Evolutionary conservation across 2,797 vertebrate species (phyloP).

Genomic region (Distichodus sexfasciatus): DNA sequence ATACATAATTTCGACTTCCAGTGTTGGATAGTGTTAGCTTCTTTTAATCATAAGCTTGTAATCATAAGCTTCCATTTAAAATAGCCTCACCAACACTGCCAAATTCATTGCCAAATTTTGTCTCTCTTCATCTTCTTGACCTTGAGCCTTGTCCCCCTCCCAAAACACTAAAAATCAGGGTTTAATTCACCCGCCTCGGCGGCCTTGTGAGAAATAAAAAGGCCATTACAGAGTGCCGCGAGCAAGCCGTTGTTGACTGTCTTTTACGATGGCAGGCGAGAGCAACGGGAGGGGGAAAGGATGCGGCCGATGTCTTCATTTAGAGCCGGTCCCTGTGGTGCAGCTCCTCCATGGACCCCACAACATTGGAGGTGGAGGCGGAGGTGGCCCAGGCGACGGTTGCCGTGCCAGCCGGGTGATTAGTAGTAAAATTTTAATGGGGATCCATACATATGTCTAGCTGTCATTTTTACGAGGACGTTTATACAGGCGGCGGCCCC

Average conservation of each 20-base stretch:
- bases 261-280: conserved; percentile 75
- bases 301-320: conserved; percentile 77
- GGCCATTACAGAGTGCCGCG: conserved; percentile 66
- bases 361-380: conserved; percentile 44
- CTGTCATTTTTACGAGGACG: conserved; percentile 96
- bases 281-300: conserved; percentile 34
- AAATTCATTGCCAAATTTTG: no score
- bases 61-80: no score
- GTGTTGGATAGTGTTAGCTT: no score
- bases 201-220: conserved; percentile 78
- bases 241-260: conserved; percentile 75
- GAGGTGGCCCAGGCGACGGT: no score
- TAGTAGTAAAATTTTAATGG: conserved; percentile 99
- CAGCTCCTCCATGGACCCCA: conserved; percentile 40
- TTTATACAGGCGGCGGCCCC: conserved; percentile 79
- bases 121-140: conserved; percentile 56
- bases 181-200: conserved; percentile 70
- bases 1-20: no score
- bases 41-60: no score
- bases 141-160: conserved; percentile 69
- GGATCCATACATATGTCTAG: conserved; percentile 91
- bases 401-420: conserved; percentile 81
- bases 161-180: conserved; percentile 65
- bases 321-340: conserved; percentile 55
- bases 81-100: no score